Evolutionary conservation across 1,140 invertebrate genomes (phyloP).

Genomic region (Saxidomus purpurata): DNA sequence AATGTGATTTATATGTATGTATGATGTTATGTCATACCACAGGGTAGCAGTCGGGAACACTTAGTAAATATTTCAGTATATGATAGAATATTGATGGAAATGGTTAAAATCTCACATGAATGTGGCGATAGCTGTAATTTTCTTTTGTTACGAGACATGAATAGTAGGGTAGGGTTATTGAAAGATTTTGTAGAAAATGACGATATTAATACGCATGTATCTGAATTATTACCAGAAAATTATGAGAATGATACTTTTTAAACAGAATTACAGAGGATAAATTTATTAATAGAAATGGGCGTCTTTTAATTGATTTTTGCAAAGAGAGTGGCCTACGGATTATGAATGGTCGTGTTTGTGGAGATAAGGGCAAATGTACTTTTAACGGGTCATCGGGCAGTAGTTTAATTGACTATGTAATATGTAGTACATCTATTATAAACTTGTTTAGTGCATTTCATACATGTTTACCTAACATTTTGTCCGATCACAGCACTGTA

Average conservation of each 20-base stretch:
- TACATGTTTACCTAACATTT: background rate
- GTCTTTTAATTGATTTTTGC: background rate
- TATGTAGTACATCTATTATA: background rate
- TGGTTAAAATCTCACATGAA: background rate
- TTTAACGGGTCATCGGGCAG: background rate
- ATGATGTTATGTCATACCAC: constrained; percentile 5
- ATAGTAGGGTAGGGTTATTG: background rate
- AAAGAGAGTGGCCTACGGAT: background rate
- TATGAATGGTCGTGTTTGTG: constrained; percentile 12
- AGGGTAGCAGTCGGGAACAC: constrained; percentile 1
- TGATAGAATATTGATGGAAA: background rate
- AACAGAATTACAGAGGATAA: background rate
- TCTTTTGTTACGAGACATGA: background rate
- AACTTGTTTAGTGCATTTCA: background rate
- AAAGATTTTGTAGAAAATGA: too few relatives aligned
- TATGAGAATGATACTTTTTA: background rate
- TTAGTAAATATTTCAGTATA: background rate
- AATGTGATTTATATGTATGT: constrained; percentile 3
- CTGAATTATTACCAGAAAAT: background rate
- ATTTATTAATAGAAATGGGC: background rate
- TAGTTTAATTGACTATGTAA: background rate
- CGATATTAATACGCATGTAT: background rate
- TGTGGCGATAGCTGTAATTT: background rate
- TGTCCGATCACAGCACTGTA: too few relatives aligned
- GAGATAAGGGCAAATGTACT: background rate